Conservation (phyloP, 1,140 invertebrate species). For the Eciton burchellii region DNA sequence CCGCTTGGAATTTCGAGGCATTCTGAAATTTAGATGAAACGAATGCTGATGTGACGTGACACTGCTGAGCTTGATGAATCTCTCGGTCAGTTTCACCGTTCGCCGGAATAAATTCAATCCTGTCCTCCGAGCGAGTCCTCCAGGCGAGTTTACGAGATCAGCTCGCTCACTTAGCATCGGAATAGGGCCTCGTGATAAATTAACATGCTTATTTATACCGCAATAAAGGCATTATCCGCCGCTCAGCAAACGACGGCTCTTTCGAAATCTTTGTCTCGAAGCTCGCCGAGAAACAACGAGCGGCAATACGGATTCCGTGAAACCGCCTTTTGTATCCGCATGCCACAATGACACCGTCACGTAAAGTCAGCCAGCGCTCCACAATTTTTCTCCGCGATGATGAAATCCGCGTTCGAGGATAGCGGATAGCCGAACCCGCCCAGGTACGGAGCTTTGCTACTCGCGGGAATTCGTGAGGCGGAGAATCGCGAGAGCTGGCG, state of each 20-base stretch:
- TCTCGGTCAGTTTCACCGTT: not conserved
- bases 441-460: no score
- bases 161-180: no score
- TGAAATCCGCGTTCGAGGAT: no score
- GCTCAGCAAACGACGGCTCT: not conserved
- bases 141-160: not conserved
- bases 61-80: not conserved
- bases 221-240: conserved; percentile 18
- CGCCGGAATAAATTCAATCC: not conserved
- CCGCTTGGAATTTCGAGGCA: no score
- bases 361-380: not conserved
- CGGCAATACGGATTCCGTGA: no score
- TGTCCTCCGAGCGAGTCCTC: not conserved
- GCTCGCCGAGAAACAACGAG: not conserved
- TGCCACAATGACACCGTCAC: not conserved
- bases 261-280: conserved; percentile 21
- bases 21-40: not conserved
- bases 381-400: not conserved
- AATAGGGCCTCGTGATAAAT: not conserved
- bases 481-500: no score
- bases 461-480: no score
- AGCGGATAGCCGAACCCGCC: no score
- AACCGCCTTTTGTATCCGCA: not conserved
- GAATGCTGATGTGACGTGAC: not conserved
- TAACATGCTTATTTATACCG: conserved; percentile 7